Percentiles rank a stretch among this genome's conserved stretches.
phyloP scores from a whole-genome alignment of 2,113 vertebrate species.

The Thoracochromis brauschi region DNA sequence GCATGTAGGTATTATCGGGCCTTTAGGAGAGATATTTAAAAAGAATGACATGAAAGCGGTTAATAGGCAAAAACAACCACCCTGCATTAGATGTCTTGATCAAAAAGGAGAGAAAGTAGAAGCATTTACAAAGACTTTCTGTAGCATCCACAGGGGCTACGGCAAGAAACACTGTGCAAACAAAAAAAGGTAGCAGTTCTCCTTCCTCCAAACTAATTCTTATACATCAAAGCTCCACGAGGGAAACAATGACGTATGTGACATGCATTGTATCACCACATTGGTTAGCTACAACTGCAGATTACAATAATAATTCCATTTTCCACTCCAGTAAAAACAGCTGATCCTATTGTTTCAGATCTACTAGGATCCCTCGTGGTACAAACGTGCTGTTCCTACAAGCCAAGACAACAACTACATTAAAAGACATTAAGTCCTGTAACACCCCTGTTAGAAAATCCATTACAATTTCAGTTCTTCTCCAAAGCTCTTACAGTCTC shows the following conservation, averaged over 20 bases:
- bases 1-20: neutral
- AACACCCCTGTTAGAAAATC: neutral
- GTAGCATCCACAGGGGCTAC: neutral
- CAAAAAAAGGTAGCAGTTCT: neutral
- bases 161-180: neutral
- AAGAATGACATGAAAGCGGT: neutral
- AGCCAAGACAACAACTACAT: neutral
- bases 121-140: neutral
- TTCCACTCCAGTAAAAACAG: conserved; percentile 13
- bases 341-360: neutral
- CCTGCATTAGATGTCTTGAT: neutral
- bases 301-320: conserved; percentile 1
- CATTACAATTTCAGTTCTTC: neutral
- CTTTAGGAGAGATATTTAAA: neutral
- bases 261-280: neutral
- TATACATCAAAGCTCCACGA: neutral
- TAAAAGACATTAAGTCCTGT: neutral
- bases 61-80: neutral
- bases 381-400: neutral
- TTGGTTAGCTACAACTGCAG: neutral
- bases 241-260: neutral
- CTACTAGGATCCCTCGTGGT: neutral
- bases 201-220: neutral
- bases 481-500: neutral
- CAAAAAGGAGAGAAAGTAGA: neutral